These are phyloP conservation scores for Bufo gargarizans DNA, from an alignment of 2,113 vertebrate genomes.

Conservation along the genomic window DNA sequence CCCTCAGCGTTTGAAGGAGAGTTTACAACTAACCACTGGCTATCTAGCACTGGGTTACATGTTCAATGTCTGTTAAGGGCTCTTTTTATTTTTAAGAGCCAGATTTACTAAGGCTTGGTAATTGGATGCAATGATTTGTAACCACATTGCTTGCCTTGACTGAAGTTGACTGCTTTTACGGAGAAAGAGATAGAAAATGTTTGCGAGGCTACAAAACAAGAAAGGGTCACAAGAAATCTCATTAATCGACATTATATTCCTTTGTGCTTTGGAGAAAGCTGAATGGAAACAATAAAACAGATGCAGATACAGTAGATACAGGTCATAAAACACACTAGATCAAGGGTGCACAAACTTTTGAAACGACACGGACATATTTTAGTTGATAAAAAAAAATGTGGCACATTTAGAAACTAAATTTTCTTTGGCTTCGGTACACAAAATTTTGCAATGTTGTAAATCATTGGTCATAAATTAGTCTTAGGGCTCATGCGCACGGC, in stretches of 20 bases:
- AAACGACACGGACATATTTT: neutral
- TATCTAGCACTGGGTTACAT: constrained; percentile 37
- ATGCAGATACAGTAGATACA: neutral
- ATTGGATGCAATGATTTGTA: constrained; percentile 53
- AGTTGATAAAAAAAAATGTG: neutral
- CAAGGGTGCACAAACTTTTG: neutral
- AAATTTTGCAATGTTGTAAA: too few species aligned
- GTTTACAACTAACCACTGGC: constrained; percentile 42
- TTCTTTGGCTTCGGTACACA: too few species aligned
- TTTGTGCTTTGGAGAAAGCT: constrained; percentile 13
- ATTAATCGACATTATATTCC: constrained; percentile 28
- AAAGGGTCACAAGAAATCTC: neutral
- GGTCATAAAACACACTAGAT: neutral
- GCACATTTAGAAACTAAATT: too few species aligned
- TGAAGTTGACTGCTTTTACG: constrained; percentile 13
- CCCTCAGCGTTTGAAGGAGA: constrained; percentile 16
- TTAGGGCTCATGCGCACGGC: too few species aligned
- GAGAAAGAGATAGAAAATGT: constrained; percentile 18
- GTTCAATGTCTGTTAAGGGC: constrained; percentile 1
- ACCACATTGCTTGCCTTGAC: neutral
- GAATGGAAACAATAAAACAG: neutral
- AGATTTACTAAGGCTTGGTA: constrained; percentile 50
- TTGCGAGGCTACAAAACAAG: neutral
- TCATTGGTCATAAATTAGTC: too few species aligned
- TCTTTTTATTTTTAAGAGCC: constrained; percentile 34